phyloP scores from a whole-genome alignment of 2,888 invertebrate genomes.

The Tromatobia lineatoria region DNA sequence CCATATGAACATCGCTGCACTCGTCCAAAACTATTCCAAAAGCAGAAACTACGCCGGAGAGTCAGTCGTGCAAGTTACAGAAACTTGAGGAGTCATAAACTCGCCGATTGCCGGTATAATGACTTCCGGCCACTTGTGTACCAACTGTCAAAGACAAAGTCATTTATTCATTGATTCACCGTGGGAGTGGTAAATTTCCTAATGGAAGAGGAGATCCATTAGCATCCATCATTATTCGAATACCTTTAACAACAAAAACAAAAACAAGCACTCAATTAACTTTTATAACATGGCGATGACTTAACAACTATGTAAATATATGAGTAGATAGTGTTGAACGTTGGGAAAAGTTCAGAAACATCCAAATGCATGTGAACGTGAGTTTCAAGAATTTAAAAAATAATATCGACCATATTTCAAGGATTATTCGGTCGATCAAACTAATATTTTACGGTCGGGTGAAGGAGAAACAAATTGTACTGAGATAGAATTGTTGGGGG shows the following conservation, averaged over 20 bases:
- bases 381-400: too few species aligned
- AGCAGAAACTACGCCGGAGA: conserved; percentile 35
- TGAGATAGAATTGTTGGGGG: too few species aligned
- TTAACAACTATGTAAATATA: too few species aligned
- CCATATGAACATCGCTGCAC: conserved; percentile 3
- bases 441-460: too few species aligned
- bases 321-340: neutral
- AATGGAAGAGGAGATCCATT: neutral
- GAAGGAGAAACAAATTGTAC: too few species aligned
- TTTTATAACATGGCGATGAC: too few species aligned
- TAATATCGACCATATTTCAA: too few species aligned
- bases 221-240: neutral
- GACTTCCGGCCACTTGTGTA: conserved; percentile 35
- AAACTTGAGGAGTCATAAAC: conserved; percentile 45
- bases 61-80: conserved; percentile 47
- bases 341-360: neutral
- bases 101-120: conserved; percentile 21
- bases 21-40: conserved; percentile 49
- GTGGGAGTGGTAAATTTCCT: neutral
- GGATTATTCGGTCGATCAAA: too few species aligned
- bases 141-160: neutral
- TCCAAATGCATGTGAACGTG: too few species aligned
- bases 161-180: conserved; percentile 4
- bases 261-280: neutral
- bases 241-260: neutral